phyloP scores from a whole-genome alignment of 2,113 vertebrate genomes.

The Pterocles burchelli region DNA sequence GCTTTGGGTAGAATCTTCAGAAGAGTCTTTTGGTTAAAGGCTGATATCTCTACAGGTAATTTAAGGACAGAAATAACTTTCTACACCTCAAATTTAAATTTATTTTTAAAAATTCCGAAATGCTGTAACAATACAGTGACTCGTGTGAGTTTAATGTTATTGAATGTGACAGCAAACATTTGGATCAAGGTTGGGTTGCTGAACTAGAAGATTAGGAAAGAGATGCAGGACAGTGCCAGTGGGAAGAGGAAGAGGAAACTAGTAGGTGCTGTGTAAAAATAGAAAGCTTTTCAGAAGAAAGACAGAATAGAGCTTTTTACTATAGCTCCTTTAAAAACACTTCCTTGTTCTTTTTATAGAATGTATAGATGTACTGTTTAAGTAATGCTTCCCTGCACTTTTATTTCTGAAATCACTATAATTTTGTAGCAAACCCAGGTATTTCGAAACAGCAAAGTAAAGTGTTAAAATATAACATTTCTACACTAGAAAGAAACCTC shows the following conservation, averaged over 20 bases:
- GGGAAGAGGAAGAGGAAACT: background rate
- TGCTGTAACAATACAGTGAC: background rate
- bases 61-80: background rate
- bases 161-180: background rate
- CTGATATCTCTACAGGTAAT: background rate
- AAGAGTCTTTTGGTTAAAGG: background rate
- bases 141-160: background rate
- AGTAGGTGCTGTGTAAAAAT: background rate
- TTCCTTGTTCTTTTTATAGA: background rate
- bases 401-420: background rate
- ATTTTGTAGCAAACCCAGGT: background rate
- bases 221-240: background rate
- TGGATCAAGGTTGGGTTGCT: background rate
- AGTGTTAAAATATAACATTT: background rate
- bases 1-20: background rate
- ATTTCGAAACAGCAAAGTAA: background rate
- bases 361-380: background rate
- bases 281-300: background rate
- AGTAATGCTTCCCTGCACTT: background rate
- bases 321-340: background rate
- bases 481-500: background rate
- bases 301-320: background rate
- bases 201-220: background rate
- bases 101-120: background rate
- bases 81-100: background rate